These are phyloP conservation scores for Epinephelus fuscoguttatus DNA, from an alignment of 2,113 vertebrate species.

Conservation along the genomic window DNA sequence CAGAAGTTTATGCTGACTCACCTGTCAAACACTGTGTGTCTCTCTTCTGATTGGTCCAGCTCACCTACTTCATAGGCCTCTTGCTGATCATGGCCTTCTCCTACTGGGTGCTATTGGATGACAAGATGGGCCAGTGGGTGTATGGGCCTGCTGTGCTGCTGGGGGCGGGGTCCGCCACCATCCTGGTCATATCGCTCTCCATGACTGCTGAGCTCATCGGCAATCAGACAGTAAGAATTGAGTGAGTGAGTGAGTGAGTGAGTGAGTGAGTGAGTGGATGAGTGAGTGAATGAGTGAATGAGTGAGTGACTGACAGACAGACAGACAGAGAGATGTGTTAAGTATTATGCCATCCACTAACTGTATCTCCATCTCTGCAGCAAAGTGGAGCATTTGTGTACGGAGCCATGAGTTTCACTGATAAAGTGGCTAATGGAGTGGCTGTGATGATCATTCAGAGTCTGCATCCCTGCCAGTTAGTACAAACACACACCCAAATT, in stretches of 20 bases:
- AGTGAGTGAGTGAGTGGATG: too few species aligned
- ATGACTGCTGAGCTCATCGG: constrained; percentile 97
- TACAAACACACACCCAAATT: neutral
- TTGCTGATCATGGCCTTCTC: constrained; percentile 90
- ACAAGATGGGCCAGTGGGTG: constrained; percentile 80
- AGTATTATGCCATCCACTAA: neutral
- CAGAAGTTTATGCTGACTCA: too few species aligned
- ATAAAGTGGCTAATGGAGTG: constrained; percentile 94
- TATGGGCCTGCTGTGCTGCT: constrained; percentile 88
- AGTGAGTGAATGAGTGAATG: neutral
- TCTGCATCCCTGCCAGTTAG: constrained; percentile 94
- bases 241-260: neutral
- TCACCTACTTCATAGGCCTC: constrained; percentile 93
- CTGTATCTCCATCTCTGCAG: constrained; percentile 71
- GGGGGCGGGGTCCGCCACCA: constrained; percentile 90
- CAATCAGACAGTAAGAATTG: constrained; percentile 88
- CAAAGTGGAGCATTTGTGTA: constrained; percentile 95
- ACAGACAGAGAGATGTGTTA: too few species aligned
- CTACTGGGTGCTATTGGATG: constrained; percentile 89
- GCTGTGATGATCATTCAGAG: constrained; percentile 92
- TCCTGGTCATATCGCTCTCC: constrained; percentile 94
- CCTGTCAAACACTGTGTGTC: neutral
- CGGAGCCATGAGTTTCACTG: constrained; percentile 96
- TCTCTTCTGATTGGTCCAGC: constrained; percentile 75
- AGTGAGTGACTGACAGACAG: too few species aligned